phyloP scores from a whole-genome alignment of 2,797 vertebrate species.

The Xenops minutus region DNA sequence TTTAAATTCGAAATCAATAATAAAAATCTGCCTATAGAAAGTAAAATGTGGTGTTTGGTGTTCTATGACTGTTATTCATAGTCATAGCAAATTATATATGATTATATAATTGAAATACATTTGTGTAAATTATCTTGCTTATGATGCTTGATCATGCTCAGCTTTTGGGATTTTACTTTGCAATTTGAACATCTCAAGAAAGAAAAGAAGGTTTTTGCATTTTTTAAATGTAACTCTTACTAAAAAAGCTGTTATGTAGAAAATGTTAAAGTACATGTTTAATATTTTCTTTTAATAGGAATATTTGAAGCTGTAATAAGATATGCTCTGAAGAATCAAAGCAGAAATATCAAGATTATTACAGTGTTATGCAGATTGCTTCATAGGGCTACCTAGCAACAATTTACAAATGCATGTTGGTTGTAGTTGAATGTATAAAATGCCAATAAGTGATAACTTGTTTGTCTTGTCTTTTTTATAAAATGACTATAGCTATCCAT shows the following conservation, averaged over 20 bases:
- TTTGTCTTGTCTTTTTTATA: not conserved
- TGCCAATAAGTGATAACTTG: not conserved
- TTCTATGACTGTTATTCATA: not conserved
- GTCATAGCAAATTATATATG: not conserved
- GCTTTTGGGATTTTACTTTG: not conserved
- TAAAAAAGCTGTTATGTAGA: not conserved
- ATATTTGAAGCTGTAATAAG: not conserved
- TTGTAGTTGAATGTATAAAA: not conserved
- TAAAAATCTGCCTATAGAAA: not conserved
- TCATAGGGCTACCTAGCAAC: not conserved
- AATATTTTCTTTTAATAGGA: not conserved
- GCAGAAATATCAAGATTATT: not conserved
- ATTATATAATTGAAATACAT: not conserved
- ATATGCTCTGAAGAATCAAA: not conserved
- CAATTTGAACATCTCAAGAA: not conserved
- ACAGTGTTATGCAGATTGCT: not conserved
- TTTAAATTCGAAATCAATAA: not conserved
- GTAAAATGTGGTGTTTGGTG: not conserved
- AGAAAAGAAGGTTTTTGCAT: not conserved
- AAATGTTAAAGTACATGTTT: not conserved
- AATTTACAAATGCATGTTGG: not conserved
- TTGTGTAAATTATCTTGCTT: not conserved
- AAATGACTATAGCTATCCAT: not conserved
- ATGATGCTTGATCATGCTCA: not conserved
- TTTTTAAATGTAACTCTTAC: not conserved